phyloP scores from a whole-genome alignment of 2,888 invertebrate species.

The Cerastis leucographa region DNA sequence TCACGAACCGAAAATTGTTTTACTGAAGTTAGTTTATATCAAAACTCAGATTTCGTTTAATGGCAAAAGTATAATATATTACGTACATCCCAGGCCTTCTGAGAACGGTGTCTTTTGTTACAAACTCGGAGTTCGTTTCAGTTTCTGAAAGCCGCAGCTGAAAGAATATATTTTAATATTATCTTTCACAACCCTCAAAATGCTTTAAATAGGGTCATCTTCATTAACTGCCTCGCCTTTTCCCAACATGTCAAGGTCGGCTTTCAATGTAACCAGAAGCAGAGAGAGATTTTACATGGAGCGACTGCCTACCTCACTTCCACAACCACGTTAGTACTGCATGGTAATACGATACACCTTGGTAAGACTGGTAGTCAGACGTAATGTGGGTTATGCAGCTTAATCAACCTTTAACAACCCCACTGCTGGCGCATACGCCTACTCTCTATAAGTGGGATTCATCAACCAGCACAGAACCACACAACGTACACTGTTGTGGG shows the following conservation, averaged over 20 bases:
- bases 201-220: not conserved
- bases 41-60: not conserved
- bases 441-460: not conserved
- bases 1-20: not conserved
- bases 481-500: too few species aligned
- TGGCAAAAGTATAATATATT: not conserved
- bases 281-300: not conserved
- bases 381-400: not conserved
- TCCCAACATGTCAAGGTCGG: not conserved
- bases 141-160: too few species aligned
- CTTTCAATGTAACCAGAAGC: not conserved
- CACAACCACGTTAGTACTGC: not conserved
- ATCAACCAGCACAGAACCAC: too few species aligned
- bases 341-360: not conserved
- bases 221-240: not conserved
- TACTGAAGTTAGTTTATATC: not conserved
- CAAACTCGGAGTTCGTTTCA: too few species aligned
- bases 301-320: not conserved
- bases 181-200: too few species aligned
- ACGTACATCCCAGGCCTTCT: not conserved
- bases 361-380: not conserved
- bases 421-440: not conserved
- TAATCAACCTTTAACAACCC: not conserved
- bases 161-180: too few species aligned
- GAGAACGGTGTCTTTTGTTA: not conserved